These are phyloP conservation scores for Calidris pugnax DNA, from an alignment of 2,113 vertebrate species.

Conservation along the genomic window DNA sequence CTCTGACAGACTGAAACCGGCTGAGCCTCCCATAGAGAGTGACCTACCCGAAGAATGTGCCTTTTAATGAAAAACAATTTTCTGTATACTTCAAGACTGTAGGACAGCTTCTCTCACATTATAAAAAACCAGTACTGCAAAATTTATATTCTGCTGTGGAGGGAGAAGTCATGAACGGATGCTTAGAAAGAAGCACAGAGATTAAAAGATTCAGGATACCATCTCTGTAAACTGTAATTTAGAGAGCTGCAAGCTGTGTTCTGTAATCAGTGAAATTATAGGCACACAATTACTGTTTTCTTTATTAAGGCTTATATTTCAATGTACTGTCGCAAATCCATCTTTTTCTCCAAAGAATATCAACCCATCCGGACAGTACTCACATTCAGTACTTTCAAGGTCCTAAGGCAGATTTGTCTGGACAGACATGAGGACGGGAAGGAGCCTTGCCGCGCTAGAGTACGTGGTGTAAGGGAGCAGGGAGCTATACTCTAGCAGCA, in stretches of 20 bases:
- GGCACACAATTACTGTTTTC: conserved; percentile 55
- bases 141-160: neutral
- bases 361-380: neutral
- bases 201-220: conserved; percentile 25
- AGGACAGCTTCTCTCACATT: neutral
- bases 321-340: neutral
- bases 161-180: neutral
- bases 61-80: neutral
- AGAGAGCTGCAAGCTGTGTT: conserved; percentile 44
- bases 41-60: neutral
- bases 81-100: neutral
- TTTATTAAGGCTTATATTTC: conserved; percentile 55
- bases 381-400: neutral
- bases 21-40: neutral
- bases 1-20: neutral
- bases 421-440: neutral
- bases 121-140: neutral
- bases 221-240: conserved; percentile 64
- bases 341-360: conserved; percentile 20
- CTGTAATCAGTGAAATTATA: conserved; percentile 70
- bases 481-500: neutral
- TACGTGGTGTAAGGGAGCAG: too few relatives aligned
- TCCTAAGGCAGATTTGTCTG: neutral
- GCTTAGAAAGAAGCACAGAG: conserved; percentile 2
- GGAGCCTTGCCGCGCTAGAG: neutral